Conservation (phyloP, 2,113 vertebrate genomes). For the Caretta caretta region DNA sequence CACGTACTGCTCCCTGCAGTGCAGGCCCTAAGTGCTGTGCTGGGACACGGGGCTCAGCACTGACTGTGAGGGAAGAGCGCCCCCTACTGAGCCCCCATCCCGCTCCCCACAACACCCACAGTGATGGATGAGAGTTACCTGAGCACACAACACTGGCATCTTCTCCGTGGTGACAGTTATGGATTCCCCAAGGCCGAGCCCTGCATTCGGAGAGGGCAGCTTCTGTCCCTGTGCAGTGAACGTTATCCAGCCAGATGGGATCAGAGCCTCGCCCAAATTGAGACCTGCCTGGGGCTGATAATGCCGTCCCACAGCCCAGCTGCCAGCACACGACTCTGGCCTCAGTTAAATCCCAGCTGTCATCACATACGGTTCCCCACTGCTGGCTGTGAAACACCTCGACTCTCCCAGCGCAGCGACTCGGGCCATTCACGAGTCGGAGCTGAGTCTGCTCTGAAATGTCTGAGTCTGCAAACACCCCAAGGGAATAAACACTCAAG, state of each 20-base stretch:
- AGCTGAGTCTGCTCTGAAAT: background rate
- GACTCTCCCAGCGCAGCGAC: constrained; percentile 12
- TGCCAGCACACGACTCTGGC: constrained; percentile 4
- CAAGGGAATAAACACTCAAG: background rate
- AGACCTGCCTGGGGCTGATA: background rate
- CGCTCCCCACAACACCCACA: background rate
- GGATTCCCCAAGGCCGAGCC: too few relatives aligned
- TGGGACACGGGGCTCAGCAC: background rate
- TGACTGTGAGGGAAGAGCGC: too few relatives aligned
- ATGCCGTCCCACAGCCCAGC: background rate
- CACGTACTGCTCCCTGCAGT: too few relatives aligned
- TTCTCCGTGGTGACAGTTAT: background rate
- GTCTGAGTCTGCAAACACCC: background rate
- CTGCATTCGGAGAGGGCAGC: too few relatives aligned
- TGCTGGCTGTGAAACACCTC: constrained; percentile 21
- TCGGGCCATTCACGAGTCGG: background rate
- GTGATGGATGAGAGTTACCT: background rate
- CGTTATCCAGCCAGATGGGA: too few relatives aligned
- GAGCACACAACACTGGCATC: constrained; percentile 9
- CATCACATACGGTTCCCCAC: constrained; percentile 10
- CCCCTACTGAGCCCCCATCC: too few relatives aligned
- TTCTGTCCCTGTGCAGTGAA: too few relatives aligned
- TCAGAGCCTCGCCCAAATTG: too few relatives aligned
- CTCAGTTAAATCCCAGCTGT: background rate
- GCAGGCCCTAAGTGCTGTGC: too few relatives aligned